Evolutionary conservation across 2,888 invertebrate genomes (phyloP).

Genomic region (Leptura quadrifasciata): DNA sequence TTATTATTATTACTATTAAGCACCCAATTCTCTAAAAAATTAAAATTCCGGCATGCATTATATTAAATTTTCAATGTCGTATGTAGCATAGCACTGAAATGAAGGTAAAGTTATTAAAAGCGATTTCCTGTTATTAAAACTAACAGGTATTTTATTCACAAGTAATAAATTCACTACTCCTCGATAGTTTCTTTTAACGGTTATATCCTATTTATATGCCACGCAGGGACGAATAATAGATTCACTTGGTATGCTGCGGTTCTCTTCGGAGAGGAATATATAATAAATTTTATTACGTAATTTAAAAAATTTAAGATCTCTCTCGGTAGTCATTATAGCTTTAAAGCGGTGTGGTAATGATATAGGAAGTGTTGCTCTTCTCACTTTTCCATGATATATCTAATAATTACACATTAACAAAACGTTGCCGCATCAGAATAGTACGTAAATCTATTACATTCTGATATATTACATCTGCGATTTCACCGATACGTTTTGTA

Average conservation of each 20-base stretch:
- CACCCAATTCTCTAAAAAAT: no score
- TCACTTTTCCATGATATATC: constrained; percentile 46
- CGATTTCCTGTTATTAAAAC: no score
- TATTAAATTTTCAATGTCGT: no score
- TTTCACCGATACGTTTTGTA: constrained; percentile 33
- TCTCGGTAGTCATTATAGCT: constrained; percentile 29
- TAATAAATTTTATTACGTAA: constrained; percentile 28
- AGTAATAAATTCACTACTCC: no score
- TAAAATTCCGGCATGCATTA: no score
- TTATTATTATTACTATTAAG: no score
- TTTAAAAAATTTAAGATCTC: constrained; percentile 5
- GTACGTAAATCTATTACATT: constrained; percentile 39
- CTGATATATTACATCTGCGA: constrained; percentile 40
- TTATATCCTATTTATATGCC: background rate
- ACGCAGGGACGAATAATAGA: constrained; percentile 12
- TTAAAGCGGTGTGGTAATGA: constrained; percentile 37
- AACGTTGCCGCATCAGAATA: constrained; percentile 19
- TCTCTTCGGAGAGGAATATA: constrained; percentile 3
- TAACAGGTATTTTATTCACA: no score
- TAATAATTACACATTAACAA: constrained; percentile 45
- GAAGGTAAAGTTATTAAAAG: no score
- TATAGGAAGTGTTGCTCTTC: constrained; percentile 32
- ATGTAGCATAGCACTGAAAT: no score
- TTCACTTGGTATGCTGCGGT: background rate
- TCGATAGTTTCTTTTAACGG: background rate